Evolutionary conservation across 2,888 invertebrate genomes (phyloP), one percentile per base, ranked within the genome.

Genomic region (Acanthosepion esculentum): DNA sequence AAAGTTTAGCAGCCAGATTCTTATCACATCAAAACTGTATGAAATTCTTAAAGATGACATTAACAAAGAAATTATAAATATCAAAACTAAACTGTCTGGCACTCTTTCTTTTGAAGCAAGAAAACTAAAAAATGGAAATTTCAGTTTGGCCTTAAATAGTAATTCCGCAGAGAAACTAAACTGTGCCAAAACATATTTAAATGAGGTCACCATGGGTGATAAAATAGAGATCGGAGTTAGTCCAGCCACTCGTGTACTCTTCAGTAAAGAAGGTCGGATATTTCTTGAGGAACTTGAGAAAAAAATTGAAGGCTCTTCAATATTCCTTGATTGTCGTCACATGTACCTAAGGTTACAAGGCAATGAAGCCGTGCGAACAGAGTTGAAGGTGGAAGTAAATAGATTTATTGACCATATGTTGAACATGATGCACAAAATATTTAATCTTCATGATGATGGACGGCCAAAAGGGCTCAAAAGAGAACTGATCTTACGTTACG

Each of bases 391-490:
- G 10, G 48, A 91, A 91, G 94, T 96, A 7, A 94, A 95, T 7
- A 94, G 95, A 7, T 96, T 95, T 91, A 94, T 96, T 8, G 50
- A 94, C 1, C 23, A 78, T 15, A 91, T 94, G 48, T 48, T n/a
- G 50, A 93, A 59, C 15, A 94, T 94, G 20, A 94, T 55, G 18
- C 48, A 59, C 10, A 78, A 93, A 29, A 94, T 94, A 20, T n/a
- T 96, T 0, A 41, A 48, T 23, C 95, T 97, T 33, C 95, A 96
- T 0, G 94, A 94, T 29, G 33, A 18, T 78, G 95, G 95, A 0
- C 96, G 95, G 91, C 96, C 96, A 26, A 95, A 95, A 6, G 96
- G 96, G 3, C 78, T 96, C 23, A 95, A 96, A 96, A 96, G 96
- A 95, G 95, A 95, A 18, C 91, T 97, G n/a, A 78, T 96, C 53